A percentile compares a stretch with the other conserved stretches of the same genome.
Evolutionary conservation across 2,113 vertebrate genomes (phyloP).

Genomic region (Opisthocomus hoazin): DNA sequence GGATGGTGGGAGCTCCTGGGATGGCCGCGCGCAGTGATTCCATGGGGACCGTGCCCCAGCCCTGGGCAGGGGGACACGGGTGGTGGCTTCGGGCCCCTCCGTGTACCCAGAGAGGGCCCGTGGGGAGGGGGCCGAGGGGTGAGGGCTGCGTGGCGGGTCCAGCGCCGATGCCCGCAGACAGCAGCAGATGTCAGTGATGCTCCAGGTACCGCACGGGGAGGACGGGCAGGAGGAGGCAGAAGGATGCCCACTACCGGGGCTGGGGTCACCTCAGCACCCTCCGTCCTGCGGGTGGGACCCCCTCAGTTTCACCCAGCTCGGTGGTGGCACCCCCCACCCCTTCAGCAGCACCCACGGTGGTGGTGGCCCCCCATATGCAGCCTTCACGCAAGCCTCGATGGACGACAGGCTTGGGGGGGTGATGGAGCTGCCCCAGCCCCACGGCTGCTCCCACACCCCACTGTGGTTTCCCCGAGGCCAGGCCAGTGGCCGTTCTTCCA

Average conservation of each 20-base stretch:
- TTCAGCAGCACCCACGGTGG: background rate
- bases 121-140: accelerated
- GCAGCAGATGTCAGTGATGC: slow-evolving; percentile 35
- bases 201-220: background rate
- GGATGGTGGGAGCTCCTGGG: background rate
- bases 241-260: background rate
- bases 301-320: background rate
- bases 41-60: accelerated
- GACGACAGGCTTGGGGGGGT: no score
- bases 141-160: background rate
- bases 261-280: background rate
- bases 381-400: accelerated
- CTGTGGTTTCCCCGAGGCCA: accelerated
- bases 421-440: background rate
- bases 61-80: accelerated
- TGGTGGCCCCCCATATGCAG: background rate
- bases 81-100: accelerated
- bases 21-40: accelerated
- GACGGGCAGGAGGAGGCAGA: accelerated
- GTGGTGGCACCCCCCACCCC: background rate
- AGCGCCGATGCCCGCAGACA: background rate
- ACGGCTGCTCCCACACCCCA: background rate
- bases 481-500: background rate
- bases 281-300: background rate
- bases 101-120: background rate